Conservation (phyloP, 2,888 invertebrate genomes). For the Eupithecia subfuscata region DNA sequence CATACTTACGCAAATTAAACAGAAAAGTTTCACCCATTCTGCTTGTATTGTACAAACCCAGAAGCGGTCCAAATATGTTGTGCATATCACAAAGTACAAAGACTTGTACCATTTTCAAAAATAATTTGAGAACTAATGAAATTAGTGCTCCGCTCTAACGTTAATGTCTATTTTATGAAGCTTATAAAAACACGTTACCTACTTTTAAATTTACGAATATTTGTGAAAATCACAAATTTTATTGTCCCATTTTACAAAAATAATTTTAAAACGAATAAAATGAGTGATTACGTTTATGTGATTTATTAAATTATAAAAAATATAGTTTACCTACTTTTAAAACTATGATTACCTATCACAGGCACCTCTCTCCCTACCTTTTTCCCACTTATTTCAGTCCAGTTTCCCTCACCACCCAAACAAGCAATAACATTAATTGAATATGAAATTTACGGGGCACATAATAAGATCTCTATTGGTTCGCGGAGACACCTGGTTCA, state of each 20-base stretch:
- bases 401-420: slow-evolving; percentile 3
- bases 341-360: background rate
- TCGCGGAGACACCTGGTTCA: slow-evolving; percentile 49
- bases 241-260: too few species aligned
- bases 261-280: too few species aligned
- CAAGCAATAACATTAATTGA: slow-evolving; percentile 28
- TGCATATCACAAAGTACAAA: background rate
- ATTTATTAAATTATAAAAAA: background rate
- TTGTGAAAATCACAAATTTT: too few species aligned
- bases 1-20: background rate
- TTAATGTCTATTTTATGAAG: background rate
- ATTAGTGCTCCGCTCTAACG: background rate
- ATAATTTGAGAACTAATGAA: background rate
- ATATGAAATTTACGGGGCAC: slow-evolving; percentile 40
- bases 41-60: background rate
- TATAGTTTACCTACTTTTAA: background rate
- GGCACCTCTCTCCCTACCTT: background rate
- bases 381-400: background rate
- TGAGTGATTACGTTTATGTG: too few species aligned
- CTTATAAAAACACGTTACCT: background rate
- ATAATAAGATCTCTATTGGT: slow-evolving; percentile 41
- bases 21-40: background rate
- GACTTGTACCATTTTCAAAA: background rate
- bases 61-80: background rate
- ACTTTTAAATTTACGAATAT: too few species aligned